These are phyloP conservation scores for Charaxes varanes DNA, from an alignment of 1,140 invertebrate species.

Conservation along the genomic window DNA sequence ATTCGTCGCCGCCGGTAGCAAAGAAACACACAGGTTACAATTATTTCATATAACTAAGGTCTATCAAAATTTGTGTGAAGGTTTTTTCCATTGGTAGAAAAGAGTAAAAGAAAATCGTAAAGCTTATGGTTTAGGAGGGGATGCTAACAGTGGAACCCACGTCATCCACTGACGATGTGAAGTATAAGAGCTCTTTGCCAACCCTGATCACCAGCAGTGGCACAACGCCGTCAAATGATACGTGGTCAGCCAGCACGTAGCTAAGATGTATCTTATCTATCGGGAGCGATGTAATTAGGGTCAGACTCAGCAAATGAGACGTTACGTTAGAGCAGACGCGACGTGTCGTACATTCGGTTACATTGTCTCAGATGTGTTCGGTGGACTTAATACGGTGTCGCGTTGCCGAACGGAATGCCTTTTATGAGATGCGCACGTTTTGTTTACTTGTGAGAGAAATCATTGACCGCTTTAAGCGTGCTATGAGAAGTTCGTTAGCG, in stretches of 20 bases:
- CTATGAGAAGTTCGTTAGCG: background rate
- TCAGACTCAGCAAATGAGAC: constrained; percentile 11
- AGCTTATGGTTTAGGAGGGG: too few relatives aligned
- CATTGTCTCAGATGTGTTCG: constrained; percentile 1
- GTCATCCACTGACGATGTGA: too few relatives aligned
- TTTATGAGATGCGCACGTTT: background rate
- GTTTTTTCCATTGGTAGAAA: too few relatives aligned
- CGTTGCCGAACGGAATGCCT: background rate
- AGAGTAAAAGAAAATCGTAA: too few relatives aligned
- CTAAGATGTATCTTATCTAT: constrained; percentile 13
- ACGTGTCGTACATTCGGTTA: constrained; percentile 1
- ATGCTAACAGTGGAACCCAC: too few relatives aligned
- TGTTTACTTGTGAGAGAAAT: background rate
- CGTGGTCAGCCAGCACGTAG: background rate
- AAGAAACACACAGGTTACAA: too few relatives aligned
- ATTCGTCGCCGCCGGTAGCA: too few relatives aligned
- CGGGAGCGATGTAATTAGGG: constrained; percentile 17
- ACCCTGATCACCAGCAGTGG: too few relatives aligned
- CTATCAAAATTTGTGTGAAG: too few relatives aligned
- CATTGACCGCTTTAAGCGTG: background rate
- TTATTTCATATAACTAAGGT: too few relatives aligned
- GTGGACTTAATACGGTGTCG: background rate
- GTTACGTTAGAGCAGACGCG: constrained; percentile 6
- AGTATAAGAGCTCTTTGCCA: too few relatives aligned
- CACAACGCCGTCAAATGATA: too few relatives aligned